phyloP scores from a whole-genome alignment of 2,797 vertebrate genomes.

The Phoeniculus purpureus region DNA sequence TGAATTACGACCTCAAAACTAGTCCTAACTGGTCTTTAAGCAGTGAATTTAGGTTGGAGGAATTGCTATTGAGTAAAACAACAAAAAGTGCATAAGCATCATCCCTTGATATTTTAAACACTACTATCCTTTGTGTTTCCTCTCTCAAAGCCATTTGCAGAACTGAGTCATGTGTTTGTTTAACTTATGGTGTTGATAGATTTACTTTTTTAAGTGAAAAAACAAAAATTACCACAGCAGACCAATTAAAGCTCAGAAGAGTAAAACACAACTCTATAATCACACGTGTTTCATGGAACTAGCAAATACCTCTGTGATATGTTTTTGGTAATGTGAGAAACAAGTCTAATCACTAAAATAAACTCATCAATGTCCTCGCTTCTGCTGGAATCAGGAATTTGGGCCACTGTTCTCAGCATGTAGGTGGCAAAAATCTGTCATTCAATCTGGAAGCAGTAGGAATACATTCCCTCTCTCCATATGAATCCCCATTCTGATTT shows the following conservation, averaged over 20 bases:
- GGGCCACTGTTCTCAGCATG: constrained; percentile 37
- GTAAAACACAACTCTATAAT: not conserved
- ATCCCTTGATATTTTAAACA: not conserved
- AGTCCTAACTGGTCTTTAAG: not conserved
- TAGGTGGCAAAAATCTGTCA: constrained; percentile 58
- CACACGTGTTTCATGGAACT: not conserved
- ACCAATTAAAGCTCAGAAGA: not conserved
- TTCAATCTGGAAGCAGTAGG: constrained; percentile 53
- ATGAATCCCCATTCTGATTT: constrained; percentile 50
- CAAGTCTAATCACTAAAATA: constrained; percentile 34
- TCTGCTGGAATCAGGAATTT: constrained; percentile 51
- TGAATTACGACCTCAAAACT: too few relatives aligned
- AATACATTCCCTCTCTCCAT: constrained; percentile 33
- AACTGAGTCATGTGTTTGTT: not conserved
- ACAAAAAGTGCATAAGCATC: not conserved
- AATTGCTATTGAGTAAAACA: not conserved
- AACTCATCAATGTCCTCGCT: constrained; percentile 38
- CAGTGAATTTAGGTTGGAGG: not conserved
- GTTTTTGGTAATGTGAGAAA: constrained; percentile 24
- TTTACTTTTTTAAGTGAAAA: constrained; percentile 11
- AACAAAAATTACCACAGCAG: not conserved
- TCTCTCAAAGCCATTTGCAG: not conserved
- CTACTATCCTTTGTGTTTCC: not conserved
- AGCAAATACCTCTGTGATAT: not conserved
- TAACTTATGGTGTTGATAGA: not conserved